A percentile compares a stretch with the other conserved stretches of the same genome.
Evolutionary conservation across 2,797 vertebrate genomes (phyloP).

Genomic region (Myotis findleyi): DNA sequence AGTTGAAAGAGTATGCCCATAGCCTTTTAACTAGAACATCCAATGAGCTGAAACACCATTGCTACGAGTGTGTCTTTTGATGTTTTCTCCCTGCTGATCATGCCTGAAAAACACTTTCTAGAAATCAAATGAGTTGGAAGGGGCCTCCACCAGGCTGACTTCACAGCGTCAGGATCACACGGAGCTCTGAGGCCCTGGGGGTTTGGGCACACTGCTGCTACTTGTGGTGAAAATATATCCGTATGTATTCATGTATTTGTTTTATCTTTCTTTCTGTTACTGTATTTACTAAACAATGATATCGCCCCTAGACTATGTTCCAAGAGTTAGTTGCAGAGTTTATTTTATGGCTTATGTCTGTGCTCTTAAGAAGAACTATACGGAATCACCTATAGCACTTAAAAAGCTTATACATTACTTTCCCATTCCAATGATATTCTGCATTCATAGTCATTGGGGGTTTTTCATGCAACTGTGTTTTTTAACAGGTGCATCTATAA

Average conservation of each 20-base stretch:
- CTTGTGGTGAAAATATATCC: neutral
- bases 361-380: neutral
- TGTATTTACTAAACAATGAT: constrained; percentile 25
- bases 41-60: neutral
- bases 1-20: neutral
- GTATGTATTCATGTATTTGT: constrained; percentile 28
- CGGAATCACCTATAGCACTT: neutral
- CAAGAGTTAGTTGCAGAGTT: neutral
- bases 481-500: neutral
- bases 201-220: rapidly evolving
- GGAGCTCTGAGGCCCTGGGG: neutral
- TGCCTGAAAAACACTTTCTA: constrained; percentile 7
- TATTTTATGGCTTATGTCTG: neutral
- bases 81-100: constrained; percentile 27
- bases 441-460: neutral
- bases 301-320: neutral
- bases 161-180: neutral
- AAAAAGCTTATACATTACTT: neutral
- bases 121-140: neutral
- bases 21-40: constrained; percentile 24
- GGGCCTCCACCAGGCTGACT: neutral
- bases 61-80: constrained; percentile 20
- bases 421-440: neutral
- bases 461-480: neutral
- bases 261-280: constrained; percentile 46